Percentiles rank a stretch among this genome's conserved stretches.
These are phyloP conservation scores for Drosophila kanapiae DNA, from an alignment of 1,140 invertebrate species.

Conservation along the genomic window DNA sequence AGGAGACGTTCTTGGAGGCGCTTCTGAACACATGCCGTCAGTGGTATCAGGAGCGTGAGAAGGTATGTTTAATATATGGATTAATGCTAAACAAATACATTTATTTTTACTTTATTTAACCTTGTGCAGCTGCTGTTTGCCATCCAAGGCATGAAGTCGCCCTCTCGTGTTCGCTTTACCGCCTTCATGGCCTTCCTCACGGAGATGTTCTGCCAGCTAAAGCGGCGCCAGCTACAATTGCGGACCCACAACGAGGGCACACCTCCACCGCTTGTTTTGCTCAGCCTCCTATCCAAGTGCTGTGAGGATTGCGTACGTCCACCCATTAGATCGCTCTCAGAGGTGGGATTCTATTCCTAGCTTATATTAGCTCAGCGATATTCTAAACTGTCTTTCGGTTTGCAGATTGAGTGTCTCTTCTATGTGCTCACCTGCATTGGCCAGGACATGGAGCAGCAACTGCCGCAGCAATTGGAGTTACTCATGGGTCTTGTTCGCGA, in stretches of 20 bases:
- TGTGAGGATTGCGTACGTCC: conserved; percentile 93
- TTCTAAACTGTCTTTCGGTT: conserved; percentile 3
- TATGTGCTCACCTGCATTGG: conserved; percentile 94
- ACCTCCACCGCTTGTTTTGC: conserved; percentile 90
- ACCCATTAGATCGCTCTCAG: conserved; percentile 91
- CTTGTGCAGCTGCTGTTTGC: conserved; percentile 70
- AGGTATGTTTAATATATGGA: conserved; percentile 73
- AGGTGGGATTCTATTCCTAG: conserved; percentile 86
- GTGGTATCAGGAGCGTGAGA: conserved; percentile 94
- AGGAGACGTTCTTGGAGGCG: conserved; percentile 95
- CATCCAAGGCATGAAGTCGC: conserved; percentile 83
- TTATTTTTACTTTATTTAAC: background rate
- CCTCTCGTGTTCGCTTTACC: conserved; percentile 89
- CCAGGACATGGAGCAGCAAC: conserved; percentile 92
- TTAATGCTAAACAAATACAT: background rate
- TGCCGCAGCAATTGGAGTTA: conserved; percentile 91
- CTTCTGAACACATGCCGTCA: conserved; percentile 95
- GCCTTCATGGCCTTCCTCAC: conserved; percentile 95
- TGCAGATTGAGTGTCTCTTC: conserved; percentile 93
- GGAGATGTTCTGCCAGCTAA: conserved; percentile 94
- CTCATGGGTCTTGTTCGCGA: conserved; percentile 92
- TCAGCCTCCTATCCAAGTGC: conserved; percentile 93
- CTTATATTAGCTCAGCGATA: background rate
- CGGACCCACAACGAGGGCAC: conserved; percentile 89
- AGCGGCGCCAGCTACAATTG: conserved; percentile 90